phyloP scores from a whole-genome alignment of 2,888 invertebrate species.

The Agelastica alni region DNA sequence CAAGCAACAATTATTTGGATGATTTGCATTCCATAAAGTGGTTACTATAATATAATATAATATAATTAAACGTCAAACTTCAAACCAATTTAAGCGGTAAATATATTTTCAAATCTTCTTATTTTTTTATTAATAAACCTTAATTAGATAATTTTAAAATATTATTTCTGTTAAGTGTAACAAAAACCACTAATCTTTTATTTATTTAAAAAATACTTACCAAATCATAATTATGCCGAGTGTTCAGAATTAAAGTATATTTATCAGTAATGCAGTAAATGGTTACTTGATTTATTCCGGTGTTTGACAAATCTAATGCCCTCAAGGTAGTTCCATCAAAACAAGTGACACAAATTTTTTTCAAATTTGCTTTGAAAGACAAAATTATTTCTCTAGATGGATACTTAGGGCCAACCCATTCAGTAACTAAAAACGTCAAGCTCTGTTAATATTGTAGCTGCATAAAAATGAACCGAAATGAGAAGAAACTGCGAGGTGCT shows the following conservation, averaged over 20 bases:
- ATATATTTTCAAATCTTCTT: too few relatives aligned
- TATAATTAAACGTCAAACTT: background rate
- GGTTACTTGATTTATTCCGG: slow-evolving; percentile 38
- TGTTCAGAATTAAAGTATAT: slow-evolving; percentile 54
- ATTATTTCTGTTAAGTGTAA: too few relatives aligned
- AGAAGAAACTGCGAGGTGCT: too few relatives aligned
- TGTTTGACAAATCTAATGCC: slow-evolving; percentile 52
- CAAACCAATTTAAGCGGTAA: too few relatives aligned
- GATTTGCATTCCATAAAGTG: too few relatives aligned
- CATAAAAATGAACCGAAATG: too few relatives aligned
- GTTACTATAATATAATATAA: too few relatives aligned
- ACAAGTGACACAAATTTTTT: slow-evolving; percentile 54
- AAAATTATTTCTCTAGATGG: slow-evolving; percentile 54
- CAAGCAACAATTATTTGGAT: too few relatives aligned
- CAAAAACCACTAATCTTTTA: too few relatives aligned
- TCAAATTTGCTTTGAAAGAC: slow-evolving; percentile 46
- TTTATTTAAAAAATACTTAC: slow-evolving; percentile 50
- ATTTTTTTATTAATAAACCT: too few relatives aligned
- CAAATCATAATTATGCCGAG: slow-evolving; percentile 61
- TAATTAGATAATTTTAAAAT: too few relatives aligned
- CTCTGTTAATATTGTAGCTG: too few relatives aligned
- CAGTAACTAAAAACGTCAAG: slow-evolving; percentile 41
- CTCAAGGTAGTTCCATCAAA: slow-evolving; percentile 54
- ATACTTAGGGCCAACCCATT: slow-evolving; percentile 54
- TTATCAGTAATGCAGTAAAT: slow-evolving; percentile 53